A percentile compares a stretch with the other conserved stretches of the same genome.
phyloP scores from a whole-genome alignment of 30 jellyfish, hydroid and myxozoan genomes.

The Hydra vulgaris region DNA sequence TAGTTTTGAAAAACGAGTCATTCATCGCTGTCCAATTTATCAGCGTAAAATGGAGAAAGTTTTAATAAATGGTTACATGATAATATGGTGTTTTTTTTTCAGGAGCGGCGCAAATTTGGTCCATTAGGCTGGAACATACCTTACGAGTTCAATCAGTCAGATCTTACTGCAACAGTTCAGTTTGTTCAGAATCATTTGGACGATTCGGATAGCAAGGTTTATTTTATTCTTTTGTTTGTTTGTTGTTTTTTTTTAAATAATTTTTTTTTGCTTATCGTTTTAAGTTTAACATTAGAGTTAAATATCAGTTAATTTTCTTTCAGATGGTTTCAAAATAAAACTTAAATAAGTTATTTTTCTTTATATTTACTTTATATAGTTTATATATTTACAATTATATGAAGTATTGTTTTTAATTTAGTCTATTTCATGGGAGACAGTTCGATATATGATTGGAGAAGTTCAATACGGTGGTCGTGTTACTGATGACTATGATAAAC shows the following conservation, averaged over 20 bases:
- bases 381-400: no score
- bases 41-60: no score
- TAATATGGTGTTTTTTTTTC: no score
- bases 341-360: no score
- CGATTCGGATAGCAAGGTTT: slow-evolving; percentile 59
- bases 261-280: not conserved
- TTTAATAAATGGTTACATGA: no score
- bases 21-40: no score
- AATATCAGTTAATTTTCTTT: no score
- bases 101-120: slow-evolving; percentile 94
- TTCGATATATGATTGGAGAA: slow-evolving; percentile 91
- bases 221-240: no score
- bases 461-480: slow-evolving; percentile 98
- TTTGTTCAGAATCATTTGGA: slow-evolving; percentile 86
- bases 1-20: not conserved
- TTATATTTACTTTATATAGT: no score
- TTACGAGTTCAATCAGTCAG: slow-evolving; percentile 88
- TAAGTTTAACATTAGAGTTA: not conserved
- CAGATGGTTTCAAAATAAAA: no score
- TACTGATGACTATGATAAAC: slow-evolving; percentile 81
- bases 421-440: slow-evolving; percentile 91
- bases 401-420: no score
- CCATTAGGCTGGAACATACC: slow-evolving; percentile 98
- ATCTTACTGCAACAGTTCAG: slow-evolving; percentile 87
- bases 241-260: not conserved